phyloP scores from a whole-genome alignment of 2,113 vertebrate genomes.

The Dipodomys spectabilis region DNA sequence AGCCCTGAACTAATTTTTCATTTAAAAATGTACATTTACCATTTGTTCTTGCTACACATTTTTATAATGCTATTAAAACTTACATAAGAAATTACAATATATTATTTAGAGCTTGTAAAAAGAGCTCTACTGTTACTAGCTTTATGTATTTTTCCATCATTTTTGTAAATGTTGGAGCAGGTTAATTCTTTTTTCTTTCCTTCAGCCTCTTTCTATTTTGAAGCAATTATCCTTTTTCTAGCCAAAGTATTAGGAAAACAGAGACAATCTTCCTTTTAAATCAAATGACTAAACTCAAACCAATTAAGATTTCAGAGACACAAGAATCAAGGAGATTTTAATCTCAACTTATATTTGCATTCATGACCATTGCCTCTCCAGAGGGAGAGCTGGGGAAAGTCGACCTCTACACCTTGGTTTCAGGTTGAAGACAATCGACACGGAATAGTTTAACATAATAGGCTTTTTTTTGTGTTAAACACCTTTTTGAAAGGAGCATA shows the following conservation, averaged over 20 bases:
- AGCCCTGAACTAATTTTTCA: neutral
- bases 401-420: conserved; percentile 44
- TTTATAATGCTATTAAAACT: neutral
- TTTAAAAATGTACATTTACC: neutral
- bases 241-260: neutral
- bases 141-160: conserved; percentile 29
- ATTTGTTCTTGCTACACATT: conserved; percentile 1
- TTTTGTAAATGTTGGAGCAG: conserved; percentile 33
- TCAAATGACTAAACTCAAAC: conserved; percentile 24
- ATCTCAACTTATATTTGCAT: conserved; percentile 34
- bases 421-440: conserved; percentile 38
- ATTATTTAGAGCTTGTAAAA: too few relatives aligned
- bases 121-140: neutral
- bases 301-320: conserved; percentile 48
- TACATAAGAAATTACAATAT: neutral
- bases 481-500: neutral
- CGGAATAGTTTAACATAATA: neutral
- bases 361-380: conserved; percentile 22
- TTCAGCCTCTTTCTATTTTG: neutral
- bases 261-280: conserved; percentile 14
- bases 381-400: neutral
- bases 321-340: conserved; percentile 42
- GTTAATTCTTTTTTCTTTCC: neutral
- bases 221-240: too few relatives aligned
- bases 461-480: conserved; percentile 37